Base-by-base conservation (phyloP, 2,797 vertebrate species). In the Brotogeris chrysoptera region DNA sequence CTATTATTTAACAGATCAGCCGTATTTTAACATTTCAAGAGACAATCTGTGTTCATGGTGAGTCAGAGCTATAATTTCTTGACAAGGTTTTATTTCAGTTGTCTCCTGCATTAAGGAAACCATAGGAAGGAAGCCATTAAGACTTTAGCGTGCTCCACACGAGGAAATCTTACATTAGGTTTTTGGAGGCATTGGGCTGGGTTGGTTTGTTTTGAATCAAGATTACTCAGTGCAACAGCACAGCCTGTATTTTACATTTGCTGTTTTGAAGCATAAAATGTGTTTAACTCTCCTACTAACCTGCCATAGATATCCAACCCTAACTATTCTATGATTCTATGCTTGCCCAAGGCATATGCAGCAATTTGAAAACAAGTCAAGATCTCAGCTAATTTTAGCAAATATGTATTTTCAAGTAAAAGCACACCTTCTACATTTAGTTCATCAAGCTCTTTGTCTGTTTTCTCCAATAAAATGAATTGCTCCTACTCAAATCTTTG, bases 11-110 rank as follows among this genome's bases (percentile, higher is more conserved):
- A 90, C 76, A 90, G 85, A 84, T 11, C 6, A 34, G 68, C 34
- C 71, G 64, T 84, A 72, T 88, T 94, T 94, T 90, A 96, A 88
- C 78, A 88, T 94, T 96, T 82, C 63, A 74, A 71, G 86, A 93
- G 77, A 90, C 39, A 91, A 90, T 61, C 82, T 86, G 60, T 73
- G 86, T 60, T 94, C 83, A 39, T 4, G 4, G 66, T 25, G 73
- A 94, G 55, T 81, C 70, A 93, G 89, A 91, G 17, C 41, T 73
- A 68, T 77, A 81, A 94, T 59, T 95, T 77, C 47, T 81, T 86
- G 68, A 69, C 83, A 94, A 86, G 64, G 52, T 81, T 95, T 96
- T 93, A 88, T 87, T 92, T 94, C 50, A 34, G 12, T 65, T 82
- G 77, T 88, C 90, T 82, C 80, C 83, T 79, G 32, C 59, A 61